phyloP scores from a whole-genome alignment of 2,113 vertebrate species.

The Dasyornis broadbenti region DNA sequence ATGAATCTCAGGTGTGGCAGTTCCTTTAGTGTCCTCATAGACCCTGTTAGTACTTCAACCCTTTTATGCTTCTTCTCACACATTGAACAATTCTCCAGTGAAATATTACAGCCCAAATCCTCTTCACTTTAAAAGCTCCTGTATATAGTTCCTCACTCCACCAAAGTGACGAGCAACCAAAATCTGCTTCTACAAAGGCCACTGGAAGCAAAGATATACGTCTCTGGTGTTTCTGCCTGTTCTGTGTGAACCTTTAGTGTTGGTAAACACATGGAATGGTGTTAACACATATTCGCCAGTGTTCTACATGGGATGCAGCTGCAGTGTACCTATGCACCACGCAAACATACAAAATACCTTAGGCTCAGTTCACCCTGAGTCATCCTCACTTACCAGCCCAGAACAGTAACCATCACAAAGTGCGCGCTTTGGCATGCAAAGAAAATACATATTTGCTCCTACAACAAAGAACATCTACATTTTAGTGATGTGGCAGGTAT shows the following conservation, averaged over 20 bases:
- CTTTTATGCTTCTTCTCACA: background rate
- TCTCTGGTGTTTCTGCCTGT: background rate
- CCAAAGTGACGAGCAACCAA: background rate
- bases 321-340: background rate
- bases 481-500: background rate
- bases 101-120: background rate
- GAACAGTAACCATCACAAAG: background rate
- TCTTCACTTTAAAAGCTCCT: background rate
- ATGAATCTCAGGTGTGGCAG: background rate
- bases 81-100: background rate
- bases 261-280: background rate
- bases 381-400: background rate
- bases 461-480: background rate
- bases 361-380: background rate
- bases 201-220: background rate
- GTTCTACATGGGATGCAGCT: background rate
- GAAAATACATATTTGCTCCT: background rate
- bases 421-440: rapidly evolving
- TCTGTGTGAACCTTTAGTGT: background rate
- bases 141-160: background rate
- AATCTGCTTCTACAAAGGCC: background rate
- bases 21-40: background rate
- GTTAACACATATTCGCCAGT: background rate
- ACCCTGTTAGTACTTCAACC: background rate
- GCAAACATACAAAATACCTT: background rate